Evolutionary conservation across 2,888 invertebrate species (phyloP).

Genomic region (Octonoba sinensis): DNA sequence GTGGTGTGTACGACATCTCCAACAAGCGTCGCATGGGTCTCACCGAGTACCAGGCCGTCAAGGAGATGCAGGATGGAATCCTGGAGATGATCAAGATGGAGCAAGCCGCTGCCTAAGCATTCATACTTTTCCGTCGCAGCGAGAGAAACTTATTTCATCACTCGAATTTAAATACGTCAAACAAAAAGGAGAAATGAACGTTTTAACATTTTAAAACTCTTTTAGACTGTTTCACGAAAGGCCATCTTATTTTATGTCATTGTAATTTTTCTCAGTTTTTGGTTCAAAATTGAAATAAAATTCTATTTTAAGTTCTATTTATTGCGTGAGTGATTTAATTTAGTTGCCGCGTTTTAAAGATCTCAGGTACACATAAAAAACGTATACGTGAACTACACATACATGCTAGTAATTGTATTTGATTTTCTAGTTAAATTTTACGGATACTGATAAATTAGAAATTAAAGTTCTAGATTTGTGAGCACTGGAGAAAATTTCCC

Average conservation of each 20-base stretch:
- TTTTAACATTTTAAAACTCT: background rate
- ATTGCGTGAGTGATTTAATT: too few relatives aligned
- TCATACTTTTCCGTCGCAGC: background rate
- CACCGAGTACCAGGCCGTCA: slow-evolving; percentile 95
- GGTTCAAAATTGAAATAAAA: too few relatives aligned
- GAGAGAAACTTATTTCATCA: background rate
- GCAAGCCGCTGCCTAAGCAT: slow-evolving; percentile 75
- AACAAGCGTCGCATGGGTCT: slow-evolving; percentile 98
- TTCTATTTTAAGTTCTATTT: too few relatives aligned
- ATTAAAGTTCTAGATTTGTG: too few relatives aligned
- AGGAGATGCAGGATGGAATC: slow-evolving; percentile 97
- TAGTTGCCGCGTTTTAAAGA: too few relatives aligned
- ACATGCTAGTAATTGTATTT: too few relatives aligned
- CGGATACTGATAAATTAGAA: too few relatives aligned
- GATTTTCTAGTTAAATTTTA: too few relatives aligned
- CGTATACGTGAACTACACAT: too few relatives aligned
- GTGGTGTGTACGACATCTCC: slow-evolving; percentile 96
- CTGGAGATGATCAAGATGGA: slow-evolving; percentile 95
- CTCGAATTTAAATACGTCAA: background rate
- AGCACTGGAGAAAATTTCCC: too few relatives aligned
- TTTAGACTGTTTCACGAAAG: slow-evolving; percentile 22
- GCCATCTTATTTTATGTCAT: background rate
- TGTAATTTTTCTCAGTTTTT: too few relatives aligned
- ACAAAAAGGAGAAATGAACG: background rate
- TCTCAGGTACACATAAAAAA: too few relatives aligned